phyloP scores from a whole-genome alignment of 1,140 invertebrate species.

The Heliconius himera region DNA sequence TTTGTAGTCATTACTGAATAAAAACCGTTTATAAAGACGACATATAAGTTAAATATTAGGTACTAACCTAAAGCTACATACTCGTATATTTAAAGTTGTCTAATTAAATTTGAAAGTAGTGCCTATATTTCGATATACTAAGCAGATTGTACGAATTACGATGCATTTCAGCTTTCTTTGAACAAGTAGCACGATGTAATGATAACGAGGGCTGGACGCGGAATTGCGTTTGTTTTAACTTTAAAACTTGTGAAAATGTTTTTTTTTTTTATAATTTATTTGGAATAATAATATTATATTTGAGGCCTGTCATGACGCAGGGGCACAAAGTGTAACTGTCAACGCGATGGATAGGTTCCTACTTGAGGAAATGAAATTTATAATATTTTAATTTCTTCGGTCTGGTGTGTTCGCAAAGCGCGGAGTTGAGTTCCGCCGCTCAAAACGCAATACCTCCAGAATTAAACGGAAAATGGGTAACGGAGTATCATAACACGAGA shows the following conservation, averaged over 20 bases:
- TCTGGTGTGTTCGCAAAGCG: no score
- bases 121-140: conserved; percentile 9
- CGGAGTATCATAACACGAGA: no score
- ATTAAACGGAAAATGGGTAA: no score
- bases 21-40: no score
- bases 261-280: neutral
- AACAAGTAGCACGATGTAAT: conserved; percentile 19
- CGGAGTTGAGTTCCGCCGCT: no score
- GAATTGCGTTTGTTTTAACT: neutral
- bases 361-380: no score
- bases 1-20: no score
- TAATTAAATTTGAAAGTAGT: neutral
- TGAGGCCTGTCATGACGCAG: neutral
- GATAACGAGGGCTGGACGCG: conserved; percentile 10
- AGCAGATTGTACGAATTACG: neutral
- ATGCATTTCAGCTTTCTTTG: conserved; percentile 18
- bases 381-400: no score
- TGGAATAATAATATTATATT: neutral
- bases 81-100: neutral
- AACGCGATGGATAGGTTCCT: no score
- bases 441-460: no score
- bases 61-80: neutral
- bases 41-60: no score
- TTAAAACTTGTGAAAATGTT: neutral
- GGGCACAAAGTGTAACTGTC: no score